Evolutionary conservation across 2,113 vertebrate genomes (phyloP).

Genomic region (Noctilio leporinus): DNA sequence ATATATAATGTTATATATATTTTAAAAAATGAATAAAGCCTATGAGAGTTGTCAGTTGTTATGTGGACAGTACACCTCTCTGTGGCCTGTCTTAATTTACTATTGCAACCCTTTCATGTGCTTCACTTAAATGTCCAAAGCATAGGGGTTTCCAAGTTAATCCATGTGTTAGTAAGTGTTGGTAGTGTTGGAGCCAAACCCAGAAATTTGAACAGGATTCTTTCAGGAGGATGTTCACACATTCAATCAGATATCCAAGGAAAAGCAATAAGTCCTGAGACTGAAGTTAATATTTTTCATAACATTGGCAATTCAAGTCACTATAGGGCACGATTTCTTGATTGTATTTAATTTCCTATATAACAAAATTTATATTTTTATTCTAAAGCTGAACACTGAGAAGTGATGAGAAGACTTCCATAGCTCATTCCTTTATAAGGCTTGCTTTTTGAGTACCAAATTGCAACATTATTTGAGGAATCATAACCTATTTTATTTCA

Average conservation of each 20-base stretch:
- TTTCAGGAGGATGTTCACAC: background rate
- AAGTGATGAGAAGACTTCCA: background rate
- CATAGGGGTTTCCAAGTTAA: background rate
- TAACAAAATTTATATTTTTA: conserved; percentile 36
- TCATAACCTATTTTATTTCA: background rate
- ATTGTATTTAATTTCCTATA: conserved; percentile 12
- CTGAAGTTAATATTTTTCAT: conserved; percentile 5
- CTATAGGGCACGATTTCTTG: background rate
- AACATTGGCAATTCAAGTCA: background rate
- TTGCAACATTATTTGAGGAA: conserved; percentile 10
- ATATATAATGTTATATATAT: background rate
- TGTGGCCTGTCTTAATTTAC: background rate
- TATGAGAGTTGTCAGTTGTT: background rate
- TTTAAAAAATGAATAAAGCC: background rate
- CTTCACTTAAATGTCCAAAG: background rate
- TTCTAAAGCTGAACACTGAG: background rate
- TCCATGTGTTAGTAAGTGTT: background rate
- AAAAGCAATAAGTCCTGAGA: background rate
- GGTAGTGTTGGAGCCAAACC: background rate
- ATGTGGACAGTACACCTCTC: fast-evolving
- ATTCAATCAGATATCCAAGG: background rate
- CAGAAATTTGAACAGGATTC: background rate
- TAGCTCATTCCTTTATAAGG: background rate
- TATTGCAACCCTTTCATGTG: background rate
- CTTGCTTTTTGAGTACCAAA: conserved; percentile 29